Base-by-base conservation (phyloP, 1,140 invertebrate species). In the Drosophila setifemur region DNA sequence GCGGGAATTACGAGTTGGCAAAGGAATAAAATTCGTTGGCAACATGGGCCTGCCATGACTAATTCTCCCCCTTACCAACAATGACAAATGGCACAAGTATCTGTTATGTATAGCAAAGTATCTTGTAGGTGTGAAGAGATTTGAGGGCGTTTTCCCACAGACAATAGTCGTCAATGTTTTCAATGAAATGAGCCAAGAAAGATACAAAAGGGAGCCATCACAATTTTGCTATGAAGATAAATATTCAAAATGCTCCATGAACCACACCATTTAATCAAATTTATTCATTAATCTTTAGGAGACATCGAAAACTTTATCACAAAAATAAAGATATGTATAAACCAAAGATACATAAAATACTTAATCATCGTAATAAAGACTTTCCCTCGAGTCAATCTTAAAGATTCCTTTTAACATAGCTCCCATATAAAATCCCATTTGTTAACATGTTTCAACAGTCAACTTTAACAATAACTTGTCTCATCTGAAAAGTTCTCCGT, bases 41-140 rank as follows among this genome's bases (percentile, higher is more conserved):
- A 50, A 55, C 19, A 14, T 23, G 26, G 29, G 8, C 29, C 16
- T 16, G 14, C 16, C 33, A 77, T 82, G 78, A 82, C 68, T 83
- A 77, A 81, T 73, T 29, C 35, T 18, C 8, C 21, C 23, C 52
- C 37, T 45, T n/a, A n/a, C n/a, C 45, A 39, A 52, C 58, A 55
- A 54, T 68, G 37, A 60, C 35, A 69, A 71, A 76, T 70, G 52
- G 29, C 19, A 44, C 37, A 31, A 40, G 37, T 57, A 50, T 48
- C 58, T 57, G 49, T 60, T 44, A 28, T 21, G 16, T 44, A 29
- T 21, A 23, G 44, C 45, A 37, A 68, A 40, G 50, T 73, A 69
- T 73, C 26, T 73, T 64, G 78, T 77, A 73, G 78, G 78, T 82
- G 77, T 64, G 52, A 77, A 73, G 21, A 58, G 39, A 33, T 50